These are phyloP conservation scores for Odontesthes bonariensis DNA, from an alignment of 2,113 vertebrate species.

Conservation along the genomic window DNA sequence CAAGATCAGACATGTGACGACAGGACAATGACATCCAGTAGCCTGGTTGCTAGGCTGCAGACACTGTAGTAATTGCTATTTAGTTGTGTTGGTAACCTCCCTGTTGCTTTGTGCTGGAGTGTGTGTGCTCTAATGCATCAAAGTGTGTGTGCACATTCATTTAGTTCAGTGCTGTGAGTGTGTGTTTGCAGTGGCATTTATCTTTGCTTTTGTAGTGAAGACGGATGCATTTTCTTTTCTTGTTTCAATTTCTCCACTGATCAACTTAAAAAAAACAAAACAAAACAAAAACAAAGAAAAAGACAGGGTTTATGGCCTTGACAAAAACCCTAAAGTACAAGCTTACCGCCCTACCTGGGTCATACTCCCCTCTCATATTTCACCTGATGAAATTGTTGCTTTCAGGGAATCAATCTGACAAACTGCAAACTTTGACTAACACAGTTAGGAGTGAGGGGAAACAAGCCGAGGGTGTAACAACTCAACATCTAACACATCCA, in stretches of 20 bases:
- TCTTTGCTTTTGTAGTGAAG: constrained; percentile 44
- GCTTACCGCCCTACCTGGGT: not conserved
- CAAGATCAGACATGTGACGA: constrained; percentile 44
- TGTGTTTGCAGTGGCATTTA: constrained; percentile 36
- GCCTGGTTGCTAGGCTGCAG: constrained; percentile 70
- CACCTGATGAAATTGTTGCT: constrained; percentile 9
- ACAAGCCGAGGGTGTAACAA: not conserved
- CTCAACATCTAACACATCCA: constrained; percentile 3
- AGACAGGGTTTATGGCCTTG: not conserved
- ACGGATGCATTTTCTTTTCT: constrained; percentile 42
- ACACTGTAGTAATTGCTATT: constrained; percentile 68
- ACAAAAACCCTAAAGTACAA: constrained; percentile 18
- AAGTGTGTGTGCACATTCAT: constrained; percentile 12
- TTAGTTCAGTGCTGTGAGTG: constrained; percentile 16
- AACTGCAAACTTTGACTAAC: constrained; percentile 11
- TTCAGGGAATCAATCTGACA: constrained; percentile 24
- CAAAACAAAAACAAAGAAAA: too few relatives aligned
- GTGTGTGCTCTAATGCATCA: constrained; percentile 26
- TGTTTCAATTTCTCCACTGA: constrained; percentile 32
- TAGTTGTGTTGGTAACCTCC: constrained; percentile 59
- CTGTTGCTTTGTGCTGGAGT: constrained; percentile 60
- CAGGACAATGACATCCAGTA: constrained; percentile 65
- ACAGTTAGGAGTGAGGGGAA: not conserved
- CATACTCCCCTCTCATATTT: not conserved
- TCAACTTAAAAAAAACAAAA: constrained; percentile 2